Conservation (phyloP, 2,797 vertebrate genomes). For the Varecia variegata region DNA sequence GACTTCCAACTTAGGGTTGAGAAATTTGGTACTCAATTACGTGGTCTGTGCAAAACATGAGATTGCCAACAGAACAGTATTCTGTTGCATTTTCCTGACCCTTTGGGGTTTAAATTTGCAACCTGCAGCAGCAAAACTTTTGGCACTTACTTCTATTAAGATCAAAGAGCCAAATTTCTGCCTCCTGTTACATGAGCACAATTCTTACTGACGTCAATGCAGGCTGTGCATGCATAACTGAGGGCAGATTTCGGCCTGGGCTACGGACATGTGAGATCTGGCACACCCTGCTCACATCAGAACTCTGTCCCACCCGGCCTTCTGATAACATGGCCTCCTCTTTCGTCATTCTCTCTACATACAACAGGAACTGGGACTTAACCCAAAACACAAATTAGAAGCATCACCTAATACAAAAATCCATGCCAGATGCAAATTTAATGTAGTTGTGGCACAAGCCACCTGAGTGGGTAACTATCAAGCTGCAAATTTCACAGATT, state of each 20-base stretch:
- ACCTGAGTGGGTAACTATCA: not conserved
- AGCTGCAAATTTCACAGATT: not conserved
- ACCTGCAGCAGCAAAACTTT: slow-evolving; percentile 71
- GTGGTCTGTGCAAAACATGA: slow-evolving; percentile 13
- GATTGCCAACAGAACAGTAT: slow-evolving; percentile 8
- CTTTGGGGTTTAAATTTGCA: slow-evolving; percentile 65
- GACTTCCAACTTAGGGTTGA: slow-evolving; percentile 53
- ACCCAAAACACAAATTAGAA: slow-evolving; percentile 47
- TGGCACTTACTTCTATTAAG: slow-evolving; percentile 67
- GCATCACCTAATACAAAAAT: slow-evolving; percentile 33
- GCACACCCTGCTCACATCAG: slow-evolving; percentile 5
- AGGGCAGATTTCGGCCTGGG: slow-evolving; percentile 70
- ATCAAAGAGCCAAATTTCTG: slow-evolving; percentile 70
- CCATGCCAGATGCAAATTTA: slow-evolving; percentile 26
- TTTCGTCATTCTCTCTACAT: not conserved
- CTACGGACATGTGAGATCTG: slow-evolving; percentile 52
- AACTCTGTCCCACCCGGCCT: not conserved
- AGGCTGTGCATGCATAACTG: slow-evolving; percentile 66
- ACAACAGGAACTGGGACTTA: slow-evolving; percentile 3
- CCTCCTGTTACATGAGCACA: slow-evolving; percentile 72
- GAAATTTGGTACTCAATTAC: slow-evolving; percentile 46
- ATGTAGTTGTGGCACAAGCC: not conserved
- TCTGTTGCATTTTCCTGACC: slow-evolving; percentile 65
- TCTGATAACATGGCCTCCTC: slow-evolving; percentile 56
- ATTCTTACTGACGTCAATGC: slow-evolving; percentile 72